Evolutionary conservation across 2,888 invertebrate genomes (phyloP).

Genomic region (Sepioteuthis lessoniana): DNA sequence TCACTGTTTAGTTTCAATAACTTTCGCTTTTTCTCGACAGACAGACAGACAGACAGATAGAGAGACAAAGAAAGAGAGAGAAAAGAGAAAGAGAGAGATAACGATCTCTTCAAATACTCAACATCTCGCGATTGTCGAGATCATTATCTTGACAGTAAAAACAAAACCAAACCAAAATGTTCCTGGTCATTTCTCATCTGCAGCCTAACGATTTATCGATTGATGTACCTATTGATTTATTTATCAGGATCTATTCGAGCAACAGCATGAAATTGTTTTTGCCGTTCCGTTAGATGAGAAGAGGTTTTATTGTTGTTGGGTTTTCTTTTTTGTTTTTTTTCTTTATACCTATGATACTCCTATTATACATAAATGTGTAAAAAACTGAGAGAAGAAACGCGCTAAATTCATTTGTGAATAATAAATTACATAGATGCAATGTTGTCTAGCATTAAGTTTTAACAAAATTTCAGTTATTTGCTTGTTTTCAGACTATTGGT

Average conservation of each 20-base stretch:
- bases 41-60: not conserved
- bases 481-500: no score
- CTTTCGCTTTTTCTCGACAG: not conserved
- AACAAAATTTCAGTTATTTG: no score
- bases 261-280: no score
- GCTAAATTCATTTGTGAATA: no score
- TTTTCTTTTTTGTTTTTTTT: no score
- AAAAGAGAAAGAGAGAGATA: not conserved
- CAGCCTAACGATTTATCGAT: not conserved
- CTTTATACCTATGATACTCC: no score
- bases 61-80: not conserved
- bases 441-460: no score
- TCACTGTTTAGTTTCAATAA: not conserved
- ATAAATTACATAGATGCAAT: no score
- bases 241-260: not conserved
- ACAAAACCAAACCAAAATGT: not conserved
- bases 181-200: not conserved
- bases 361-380: no score
- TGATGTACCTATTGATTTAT: not conserved
- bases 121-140: not conserved
- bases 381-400: no score
- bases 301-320: no score
- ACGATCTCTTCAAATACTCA: not conserved
- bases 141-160: not conserved
- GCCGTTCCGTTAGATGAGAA: no score